Base-by-base conservation (phyloP, 2,113 vertebrate species). In the Lucifuga dentata region DNA sequence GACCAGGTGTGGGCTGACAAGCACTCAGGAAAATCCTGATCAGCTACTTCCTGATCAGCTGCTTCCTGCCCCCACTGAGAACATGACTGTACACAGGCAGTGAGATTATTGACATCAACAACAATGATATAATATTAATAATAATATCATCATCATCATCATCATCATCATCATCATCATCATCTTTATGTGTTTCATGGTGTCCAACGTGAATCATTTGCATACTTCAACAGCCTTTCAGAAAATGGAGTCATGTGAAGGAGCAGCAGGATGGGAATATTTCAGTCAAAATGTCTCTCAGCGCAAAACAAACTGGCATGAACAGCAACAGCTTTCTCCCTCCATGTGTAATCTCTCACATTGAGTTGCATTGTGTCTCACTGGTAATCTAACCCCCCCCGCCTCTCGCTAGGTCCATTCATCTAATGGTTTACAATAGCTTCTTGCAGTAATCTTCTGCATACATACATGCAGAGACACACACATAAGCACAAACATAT, bases 271-370 rank as follows among this genome's bases (percentile, higher is more conserved):
- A 0, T 16, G 17, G 26, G 9, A 23, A 51, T 41, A 46, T 33
- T n/a, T 24, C 40, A 36, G 0, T n/a, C n/a, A n/a, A 23, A 11
- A 43, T 39, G 11, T 21, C 6, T 38, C n/a, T 7, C 20, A 53
- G 66, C 11, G 1, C 2, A 32, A 23, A 78, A 63, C 49, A 60
- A 29, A 33, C 17, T 2, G 8, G 33, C 17, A 15, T 49, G n/a
- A 66, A 56, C 17, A 23, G 39, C 10, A n/a, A 12, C n/a, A 32
- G 16, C 11, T 0, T 64, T 84, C 43, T 60, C 39, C 71, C 58
- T 41, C 65, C 67, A 83, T 90, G 83, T 86, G 86, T 78, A 84
- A 48, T 81, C 63, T 84, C 19, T 40, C 51, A 86, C 71, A 83
- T 75, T 82, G 68, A 75, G 53, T 20, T 66, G 62, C 2, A 71